These are phyloP conservation scores for Alcedo atthis DNA, from an alignment of 2,797 vertebrate genomes.

Conservation along the genomic window DNA sequence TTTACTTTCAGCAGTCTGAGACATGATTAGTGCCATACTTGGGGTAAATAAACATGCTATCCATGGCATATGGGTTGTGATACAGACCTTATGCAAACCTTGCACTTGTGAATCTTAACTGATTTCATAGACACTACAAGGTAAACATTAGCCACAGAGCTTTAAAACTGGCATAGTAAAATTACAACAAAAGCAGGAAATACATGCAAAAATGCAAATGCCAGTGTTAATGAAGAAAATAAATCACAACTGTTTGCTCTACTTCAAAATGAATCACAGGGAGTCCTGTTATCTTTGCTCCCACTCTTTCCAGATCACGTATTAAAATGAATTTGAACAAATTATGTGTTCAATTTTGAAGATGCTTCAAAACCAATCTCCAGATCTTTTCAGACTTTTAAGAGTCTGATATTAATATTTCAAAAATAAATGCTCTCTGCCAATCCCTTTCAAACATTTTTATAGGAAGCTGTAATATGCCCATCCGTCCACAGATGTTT, in stretches of 20 bases:
- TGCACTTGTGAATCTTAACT: not conserved
- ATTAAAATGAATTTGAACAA: not conserved
- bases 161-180: not conserved
- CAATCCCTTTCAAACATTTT: not conserved
- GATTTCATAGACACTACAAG: not conserved
- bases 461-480: fast-evolving
- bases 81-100: not conserved
- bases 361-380: not conserved
- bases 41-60: not conserved
- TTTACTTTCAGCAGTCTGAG: not conserved
- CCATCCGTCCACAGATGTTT: not conserved
- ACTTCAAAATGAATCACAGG: not conserved
- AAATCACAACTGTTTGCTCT: not conserved
- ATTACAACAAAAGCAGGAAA: not conserved
- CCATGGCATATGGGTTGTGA: not conserved
- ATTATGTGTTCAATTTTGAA: not conserved
- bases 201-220: not conserved
- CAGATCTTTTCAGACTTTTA: not conserved
- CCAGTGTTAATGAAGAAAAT: not conserved
- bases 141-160: not conserved
- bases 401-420: not conserved
- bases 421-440: not conserved
- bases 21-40: not conserved
- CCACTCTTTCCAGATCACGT: not conserved
- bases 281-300: not conserved